Base-by-base conservation (phyloP, 1,140 invertebrate species). In the Triops longicaudatus region DNA sequence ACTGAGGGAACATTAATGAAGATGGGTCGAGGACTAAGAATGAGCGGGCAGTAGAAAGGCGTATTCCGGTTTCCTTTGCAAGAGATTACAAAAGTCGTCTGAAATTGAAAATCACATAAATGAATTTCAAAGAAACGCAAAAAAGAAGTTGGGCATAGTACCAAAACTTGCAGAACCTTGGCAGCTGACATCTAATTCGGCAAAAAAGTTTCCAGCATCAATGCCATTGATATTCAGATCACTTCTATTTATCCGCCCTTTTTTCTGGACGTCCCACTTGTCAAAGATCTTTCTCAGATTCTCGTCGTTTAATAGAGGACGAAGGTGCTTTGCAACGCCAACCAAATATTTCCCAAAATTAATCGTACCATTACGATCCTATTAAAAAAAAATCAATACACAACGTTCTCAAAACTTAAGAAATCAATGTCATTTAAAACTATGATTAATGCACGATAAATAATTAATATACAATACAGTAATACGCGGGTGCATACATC, bases 351-450 rank as follows among this genome's bases (percentile, higher is more conserved):
- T 75, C 28, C 31, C 63, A 26, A 75, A 75, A 11, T 17, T 44
- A 4, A 75, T 44, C 26, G 42, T 75, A 22, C 74, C 74, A n/a
- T 27, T 50, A 50, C 43, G 37, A 75, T 75, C 74, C 74, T 75
- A 50, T 22, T 31, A 7, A 11, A 42, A 42, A 42, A 4, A 42
- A 0, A 4, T 43, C 10, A 1, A 42, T 31, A 10, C 17, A 10
- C 41, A 22, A 26, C 9, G 12, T 42, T 31, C 73, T 22, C 3
- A 10, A n/a, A n/a, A n/a, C n/a, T n/a, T 17, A 42, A n/a, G n/a
- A 50, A 4, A 22, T 63, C 14, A 72, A 72, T 11, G 11, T 14
- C 12, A n/a, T 72, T 12, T 72, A 71, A 72, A 14, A 17, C 27
- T n/a, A n/a, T n/a, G n/a, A n/a, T n/a, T n/a, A n/a, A n/a, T n/a